Evolutionary conservation across 2,888 invertebrate genomes (phyloP).

Genomic region (Meiosimyza platycephala): DNA sequence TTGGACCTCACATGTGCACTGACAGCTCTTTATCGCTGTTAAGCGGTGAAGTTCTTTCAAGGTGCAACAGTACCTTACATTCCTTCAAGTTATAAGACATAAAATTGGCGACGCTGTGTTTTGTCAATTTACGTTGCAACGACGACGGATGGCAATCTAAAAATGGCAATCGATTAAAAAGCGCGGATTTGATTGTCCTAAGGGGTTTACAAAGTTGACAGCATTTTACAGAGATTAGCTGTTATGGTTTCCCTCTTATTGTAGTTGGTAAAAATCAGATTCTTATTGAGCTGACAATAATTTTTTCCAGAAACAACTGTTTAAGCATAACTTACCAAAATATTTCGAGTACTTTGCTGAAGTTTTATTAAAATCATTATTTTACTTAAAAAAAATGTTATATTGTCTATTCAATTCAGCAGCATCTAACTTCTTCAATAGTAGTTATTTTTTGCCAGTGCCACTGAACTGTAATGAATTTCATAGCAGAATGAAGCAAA

Average conservation of each 20-base stretch:
- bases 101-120: background rate
- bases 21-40: background rate
- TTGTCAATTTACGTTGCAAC: background rate
- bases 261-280: no score
- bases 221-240: slow-evolving; percentile 32
- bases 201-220: slow-evolving; percentile 41
- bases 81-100: background rate
- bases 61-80: background rate
- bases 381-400: no score
- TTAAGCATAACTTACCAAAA: no score
- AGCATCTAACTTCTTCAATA: background rate
- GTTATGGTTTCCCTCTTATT: background rate
- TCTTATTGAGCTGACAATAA: no score
- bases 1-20: background rate
- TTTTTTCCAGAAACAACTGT: no score
- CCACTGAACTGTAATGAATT: slow-evolving; percentile 21
- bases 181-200: slow-evolving; percentile 40
- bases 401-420: no score
- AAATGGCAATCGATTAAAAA: slow-evolving; percentile 1
- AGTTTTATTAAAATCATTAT: no score
- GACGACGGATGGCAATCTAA: background rate
- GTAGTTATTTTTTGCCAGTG: slow-evolving; percentile 30
- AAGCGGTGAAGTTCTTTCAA: background rate
- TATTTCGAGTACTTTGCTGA: no score
- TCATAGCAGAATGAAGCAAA: background rate